These are phyloP conservation scores for Sminthopsis crassicaudata DNA, from an alignment of 2,113 vertebrate genomes.

Conservation along the genomic window DNA sequence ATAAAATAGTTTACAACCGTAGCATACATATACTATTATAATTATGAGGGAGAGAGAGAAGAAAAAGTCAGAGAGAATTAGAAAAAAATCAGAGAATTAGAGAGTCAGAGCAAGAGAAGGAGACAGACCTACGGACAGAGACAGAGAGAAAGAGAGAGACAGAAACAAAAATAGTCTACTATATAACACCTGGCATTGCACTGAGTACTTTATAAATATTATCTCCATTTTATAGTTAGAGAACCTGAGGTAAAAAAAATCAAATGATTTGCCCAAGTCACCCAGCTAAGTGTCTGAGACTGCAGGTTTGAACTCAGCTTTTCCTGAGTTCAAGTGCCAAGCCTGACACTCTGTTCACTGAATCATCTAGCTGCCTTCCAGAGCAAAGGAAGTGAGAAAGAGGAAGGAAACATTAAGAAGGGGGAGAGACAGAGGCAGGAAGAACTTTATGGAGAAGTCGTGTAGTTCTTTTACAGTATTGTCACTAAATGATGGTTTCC, in stretches of 20 bases:
- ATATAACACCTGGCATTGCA: slow-evolving; percentile 5
- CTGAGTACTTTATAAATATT: background rate
- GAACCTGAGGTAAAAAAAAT: background rate
- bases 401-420: background rate
- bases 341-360: background rate
- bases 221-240: slow-evolving; percentile 3
- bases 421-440: background rate
- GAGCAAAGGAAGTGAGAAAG: background rate
- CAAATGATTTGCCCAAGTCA: background rate
- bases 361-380: background rate
- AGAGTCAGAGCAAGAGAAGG: too few relatives aligned
- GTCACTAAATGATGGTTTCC: background rate
- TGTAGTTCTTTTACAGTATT: background rate
- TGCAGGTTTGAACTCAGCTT: background rate
- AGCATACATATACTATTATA: too few relatives aligned
- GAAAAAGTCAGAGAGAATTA: too few relatives aligned
- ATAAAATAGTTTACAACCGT: too few relatives aligned
- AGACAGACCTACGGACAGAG: too few relatives aligned
- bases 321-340: background rate
- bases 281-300: background rate
- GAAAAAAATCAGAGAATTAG: too few relatives aligned
- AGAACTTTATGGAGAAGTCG: background rate
- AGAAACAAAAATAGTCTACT: background rate
- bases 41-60: background rate
- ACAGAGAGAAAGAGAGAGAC: too few relatives aligned